Conservation (phyloP, 2,797 vertebrate species). For the Eulemur mongoz region DNA sequence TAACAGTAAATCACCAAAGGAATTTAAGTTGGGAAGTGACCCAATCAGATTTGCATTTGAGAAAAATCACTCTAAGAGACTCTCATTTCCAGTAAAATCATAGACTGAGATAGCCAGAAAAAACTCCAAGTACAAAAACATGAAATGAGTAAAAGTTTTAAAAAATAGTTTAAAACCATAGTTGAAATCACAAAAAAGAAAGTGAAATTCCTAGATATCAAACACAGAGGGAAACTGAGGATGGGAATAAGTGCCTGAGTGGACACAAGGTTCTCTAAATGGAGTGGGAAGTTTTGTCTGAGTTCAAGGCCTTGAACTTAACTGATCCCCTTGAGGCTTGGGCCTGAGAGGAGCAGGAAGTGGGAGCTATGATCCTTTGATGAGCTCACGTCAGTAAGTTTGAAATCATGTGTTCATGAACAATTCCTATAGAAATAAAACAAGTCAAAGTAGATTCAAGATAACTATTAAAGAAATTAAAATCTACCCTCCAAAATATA, state of each 20-base stretch:
- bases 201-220: not conserved
- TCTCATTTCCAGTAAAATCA: not conserved
- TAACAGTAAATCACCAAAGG: not conserved
- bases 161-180: not conserved
- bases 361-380: not conserved
- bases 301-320: not conserved
- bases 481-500: not conserved
- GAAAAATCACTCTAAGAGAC: not conserved
- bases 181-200: not conserved
- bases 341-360: not conserved
- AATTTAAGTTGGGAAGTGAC: not conserved
- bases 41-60: not conserved
- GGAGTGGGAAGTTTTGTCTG: not conserved
- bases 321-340: not conserved
- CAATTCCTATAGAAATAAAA: not conserved
- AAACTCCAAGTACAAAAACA: not conserved
- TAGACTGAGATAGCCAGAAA: not conserved
- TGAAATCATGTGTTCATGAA: not conserved
- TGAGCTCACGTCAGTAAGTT: not conserved
- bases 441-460: not conserved
- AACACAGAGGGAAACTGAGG: not conserved
- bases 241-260: not conserved
- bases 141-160: not conserved
- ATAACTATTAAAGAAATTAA: not conserved
- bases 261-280: not conserved